These are phyloP conservation scores for Pangasius macronema DNA, from an alignment of 2,797 vertebrate genomes.

Conservation along the genomic window DNA sequence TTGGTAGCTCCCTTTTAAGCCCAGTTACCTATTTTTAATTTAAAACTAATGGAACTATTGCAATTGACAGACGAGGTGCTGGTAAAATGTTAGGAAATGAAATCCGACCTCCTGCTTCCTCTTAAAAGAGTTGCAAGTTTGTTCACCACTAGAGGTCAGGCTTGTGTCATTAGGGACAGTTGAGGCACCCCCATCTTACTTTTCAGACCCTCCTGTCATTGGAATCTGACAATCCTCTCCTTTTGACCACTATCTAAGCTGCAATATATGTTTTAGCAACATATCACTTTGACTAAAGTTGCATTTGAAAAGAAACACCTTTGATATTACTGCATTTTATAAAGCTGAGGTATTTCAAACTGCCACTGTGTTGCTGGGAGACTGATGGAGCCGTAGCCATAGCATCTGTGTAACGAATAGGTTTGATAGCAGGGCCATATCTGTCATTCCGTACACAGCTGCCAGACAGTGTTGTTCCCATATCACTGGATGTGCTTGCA, in stretches of 20 bases:
- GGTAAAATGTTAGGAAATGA: slow-evolving; percentile 4
- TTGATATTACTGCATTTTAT: slow-evolving; percentile 52
- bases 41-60: slow-evolving; percentile 2
- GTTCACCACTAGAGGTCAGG: slow-evolving; percentile 52
- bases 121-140: background rate
- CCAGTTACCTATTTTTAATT: background rate
- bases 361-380: slow-evolving; percentile 58
- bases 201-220: slow-evolving; percentile 8
- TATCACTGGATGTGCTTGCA: slow-evolving; percentile 46
- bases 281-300: slow-evolving; percentile 55
- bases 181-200: background rate
- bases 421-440: slow-evolving; percentile 50
- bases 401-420: slow-evolving; percentile 47
- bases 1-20: background rate
- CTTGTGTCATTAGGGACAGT: slow-evolving; percentile 16
- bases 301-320: slow-evolving; percentile 49
- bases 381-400: slow-evolving; percentile 52
- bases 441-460: slow-evolving; percentile 44
- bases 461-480: slow-evolving; percentile 46
- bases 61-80: slow-evolving; percentile 27
- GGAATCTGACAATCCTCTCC: slow-evolving; percentile 44
- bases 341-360: slow-evolving; percentile 53
- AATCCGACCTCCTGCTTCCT: background rate
- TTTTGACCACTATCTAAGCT: slow-evolving; percentile 43
- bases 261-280: slow-evolving; percentile 49